These are phyloP conservation scores for Pangasius krempfi DNA, from an alignment of 2,797 vertebrate species.

Conservation along the genomic window DNA sequence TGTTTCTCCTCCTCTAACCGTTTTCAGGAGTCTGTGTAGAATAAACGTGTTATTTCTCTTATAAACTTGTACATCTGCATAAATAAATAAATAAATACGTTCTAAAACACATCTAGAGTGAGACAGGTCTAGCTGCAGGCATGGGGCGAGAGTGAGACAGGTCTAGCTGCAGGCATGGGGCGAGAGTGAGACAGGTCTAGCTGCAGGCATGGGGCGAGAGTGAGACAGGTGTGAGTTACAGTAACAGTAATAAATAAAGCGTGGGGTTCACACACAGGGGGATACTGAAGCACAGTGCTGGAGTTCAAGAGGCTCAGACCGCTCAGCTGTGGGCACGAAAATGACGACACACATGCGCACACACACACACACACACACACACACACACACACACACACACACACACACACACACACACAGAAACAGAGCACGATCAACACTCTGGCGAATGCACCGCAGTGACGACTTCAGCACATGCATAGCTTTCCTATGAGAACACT, in stretches of 20 bases:
- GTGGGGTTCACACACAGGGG: neutral
- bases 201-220: neutral
- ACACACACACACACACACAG: slow-evolving; percentile 75
- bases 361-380: slow-evolving; percentile 74
- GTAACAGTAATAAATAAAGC: slow-evolving; percentile 58
- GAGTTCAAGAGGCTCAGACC: slow-evolving; percentile 78
- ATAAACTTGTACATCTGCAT: neutral
- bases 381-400: slow-evolving; percentile 60
- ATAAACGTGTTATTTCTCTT: neutral
- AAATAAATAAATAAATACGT: slow-evolving; percentile 27
- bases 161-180: neutral
- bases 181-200: slow-evolving; percentile 13
- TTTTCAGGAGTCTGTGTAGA: slow-evolving; percentile 5
- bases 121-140: slow-evolving; percentile 14
- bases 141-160: slow-evolving; percentile 8
- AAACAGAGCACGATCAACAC: slow-evolving; percentile 80
- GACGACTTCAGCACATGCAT: slow-evolving; percentile 82
- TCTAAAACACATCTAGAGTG: slow-evolving; percentile 22
- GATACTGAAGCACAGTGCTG: slow-evolving; percentile 80
- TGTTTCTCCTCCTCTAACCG: neutral
- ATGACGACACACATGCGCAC: slow-evolving; percentile 76
- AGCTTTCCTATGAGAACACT: slow-evolving; percentile 81
- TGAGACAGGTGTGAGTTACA: slow-evolving; percentile 55
- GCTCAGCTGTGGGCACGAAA: slow-evolving; percentile 79
- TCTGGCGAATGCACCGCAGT: slow-evolving; percentile 69